Percentiles rank a stretch among this genome's conserved stretches.
phyloP scores from a whole-genome alignment of 2,888 invertebrate genomes.

The Drosophila eohydei region DNA sequence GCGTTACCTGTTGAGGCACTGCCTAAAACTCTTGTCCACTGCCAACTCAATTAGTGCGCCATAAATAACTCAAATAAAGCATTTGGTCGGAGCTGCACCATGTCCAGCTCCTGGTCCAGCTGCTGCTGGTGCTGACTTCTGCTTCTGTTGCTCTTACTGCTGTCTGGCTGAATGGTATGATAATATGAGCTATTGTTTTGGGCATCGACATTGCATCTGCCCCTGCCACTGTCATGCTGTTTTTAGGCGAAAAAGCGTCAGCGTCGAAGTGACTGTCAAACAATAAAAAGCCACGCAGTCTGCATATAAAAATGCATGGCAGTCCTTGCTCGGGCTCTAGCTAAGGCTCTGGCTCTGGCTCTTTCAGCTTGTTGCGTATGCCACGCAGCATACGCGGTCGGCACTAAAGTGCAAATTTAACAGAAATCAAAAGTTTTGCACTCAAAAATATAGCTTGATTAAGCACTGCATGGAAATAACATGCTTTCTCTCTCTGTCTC shows the following conservation, averaged over 20 bases:
- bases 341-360: too few relatives aligned
- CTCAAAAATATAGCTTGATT: neutral
- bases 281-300: conserved; percentile 15
- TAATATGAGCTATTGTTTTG: conserved; percentile 14
- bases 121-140: neutral
- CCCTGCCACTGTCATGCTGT: neutral
- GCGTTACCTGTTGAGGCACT: conserved; percentile 1
- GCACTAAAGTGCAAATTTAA: neutral
- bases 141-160: neutral
- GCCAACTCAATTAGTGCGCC: conserved; percentile 45
- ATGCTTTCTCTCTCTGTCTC: neutral
- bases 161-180: neutral
- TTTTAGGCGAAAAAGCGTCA: neutral
- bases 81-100: neutral
- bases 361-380: neutral
- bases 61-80: conserved; percentile 36
- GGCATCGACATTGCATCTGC: conserved; percentile 1
- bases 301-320: neutral
- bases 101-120: neutral
- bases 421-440: neutral
- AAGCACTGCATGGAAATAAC: neutral
- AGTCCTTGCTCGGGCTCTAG: neutral
- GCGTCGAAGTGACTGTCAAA: conserved; percentile 6
- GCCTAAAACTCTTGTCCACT: conserved; percentile 6
- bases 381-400: neutral